Percentiles rank a stretch among this genome's conserved stretches.
Evolutionary conservation across 1,140 invertebrate genomes (phyloP).

Genomic region (Pseudomyrmex cubaensis): DNA sequence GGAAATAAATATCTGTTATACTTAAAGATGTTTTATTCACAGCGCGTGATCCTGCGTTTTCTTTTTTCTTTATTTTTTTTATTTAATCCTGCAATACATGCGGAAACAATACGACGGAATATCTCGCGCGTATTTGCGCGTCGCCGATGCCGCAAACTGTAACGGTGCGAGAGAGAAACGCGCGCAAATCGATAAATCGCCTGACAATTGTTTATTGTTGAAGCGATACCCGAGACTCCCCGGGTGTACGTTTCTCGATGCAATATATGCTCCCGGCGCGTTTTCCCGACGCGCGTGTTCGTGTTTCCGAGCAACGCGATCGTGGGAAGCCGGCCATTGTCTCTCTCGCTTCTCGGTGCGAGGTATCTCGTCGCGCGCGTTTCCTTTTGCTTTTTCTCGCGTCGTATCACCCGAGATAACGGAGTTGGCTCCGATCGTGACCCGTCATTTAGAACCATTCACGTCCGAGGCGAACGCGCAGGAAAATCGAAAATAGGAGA

Average conservation of each 20-base stretch:
- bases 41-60: too few species aligned
- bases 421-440: conserved; percentile 18
- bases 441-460: conserved; percentile 26
- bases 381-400: conserved; percentile 33
- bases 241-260: neutral
- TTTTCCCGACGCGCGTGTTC: conserved; percentile 30
- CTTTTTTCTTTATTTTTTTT: too few species aligned
- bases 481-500: neutral
- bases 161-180: conserved; percentile 3
- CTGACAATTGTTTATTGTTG: conserved; percentile 45
- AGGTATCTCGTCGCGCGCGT: conserved; percentile 6
- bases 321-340: conserved; percentile 3
- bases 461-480: conserved; percentile 6
- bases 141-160: neutral
- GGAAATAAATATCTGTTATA: too few species aligned
- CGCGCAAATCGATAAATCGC: conserved; percentile 35
- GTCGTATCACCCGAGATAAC: conserved; percentile 36
- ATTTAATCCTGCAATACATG: too few species aligned
- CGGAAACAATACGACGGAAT: too few species aligned
- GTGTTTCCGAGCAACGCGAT: neutral
- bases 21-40: too few species aligned
- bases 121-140: neutral
- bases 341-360: conserved; percentile 11
- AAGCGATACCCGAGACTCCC: conserved; percentile 14
- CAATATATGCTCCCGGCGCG: neutral